phyloP scores from a whole-genome alignment of 2,888 invertebrate species.

The Parascotia fuliginaria region DNA sequence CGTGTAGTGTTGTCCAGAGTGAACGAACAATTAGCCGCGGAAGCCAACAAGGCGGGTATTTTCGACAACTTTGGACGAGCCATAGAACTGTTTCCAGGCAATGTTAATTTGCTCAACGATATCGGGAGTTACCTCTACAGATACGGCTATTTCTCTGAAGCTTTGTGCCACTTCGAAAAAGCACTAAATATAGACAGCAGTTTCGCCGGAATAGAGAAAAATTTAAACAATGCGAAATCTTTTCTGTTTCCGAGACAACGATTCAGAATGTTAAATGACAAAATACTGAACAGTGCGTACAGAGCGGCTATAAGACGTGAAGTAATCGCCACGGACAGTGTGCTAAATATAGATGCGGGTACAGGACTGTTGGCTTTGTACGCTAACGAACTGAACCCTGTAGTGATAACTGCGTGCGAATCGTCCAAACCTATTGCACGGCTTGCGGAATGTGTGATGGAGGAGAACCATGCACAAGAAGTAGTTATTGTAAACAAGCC shows the following conservation, averaged over 20 bases:
- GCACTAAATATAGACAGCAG: conserved; percentile 73
- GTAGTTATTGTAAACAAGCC: neutral
- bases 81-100: no score
- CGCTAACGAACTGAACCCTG: conserved; percentile 79
- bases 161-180: conserved; percentile 77
- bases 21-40: no score
- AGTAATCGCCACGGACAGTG: conserved; percentile 23
- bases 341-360: conserved; percentile 25
- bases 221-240: conserved; percentile 24
- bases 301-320: conserved; percentile 20
- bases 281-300: conserved; percentile 29
- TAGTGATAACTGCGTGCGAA: conserved; percentile 29
- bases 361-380: conserved; percentile 85
- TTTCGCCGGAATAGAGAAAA: conserved; percentile 59
- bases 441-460: conserved; percentile 23
- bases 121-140: conserved; percentile 18
- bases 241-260: conserved; percentile 15
- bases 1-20: no score
- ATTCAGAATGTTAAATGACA: conserved; percentile 26
- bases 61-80: no score
- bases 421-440: conserved; percentile 13
- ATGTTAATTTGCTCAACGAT: conserved; percentile 20
- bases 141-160: conserved; percentile 73
- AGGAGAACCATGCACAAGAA: conserved; percentile 8
- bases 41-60: no score